Conservation (phyloP, 2,888 invertebrate genomes). For the Myopa tessellatipennis region DNA sequence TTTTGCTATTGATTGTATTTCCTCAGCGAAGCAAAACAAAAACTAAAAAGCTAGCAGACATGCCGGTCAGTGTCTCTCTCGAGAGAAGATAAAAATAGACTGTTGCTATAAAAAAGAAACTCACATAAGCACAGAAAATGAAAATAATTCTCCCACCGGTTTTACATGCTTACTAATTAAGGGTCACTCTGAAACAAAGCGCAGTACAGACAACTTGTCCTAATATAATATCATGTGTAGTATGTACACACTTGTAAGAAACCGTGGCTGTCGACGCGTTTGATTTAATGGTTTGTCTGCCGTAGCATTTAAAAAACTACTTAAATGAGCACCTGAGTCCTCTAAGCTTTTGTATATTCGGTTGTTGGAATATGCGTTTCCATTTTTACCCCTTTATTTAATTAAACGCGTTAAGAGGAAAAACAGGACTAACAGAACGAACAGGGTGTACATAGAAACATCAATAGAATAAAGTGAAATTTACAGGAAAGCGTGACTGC, state of each 20-base stretch:
- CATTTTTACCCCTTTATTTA: too few species aligned
- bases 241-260: constrained; percentile 43
- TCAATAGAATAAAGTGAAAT: too few species aligned
- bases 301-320: not conserved
- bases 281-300: constrained; percentile 44
- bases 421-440: too few species aligned
- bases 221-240: not conserved
- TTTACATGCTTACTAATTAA: too few species aligned
- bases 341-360: too few species aligned
- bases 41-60: not conserved
- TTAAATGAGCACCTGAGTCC: too few species aligned
- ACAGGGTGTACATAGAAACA: too few species aligned
- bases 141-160: too few species aligned
- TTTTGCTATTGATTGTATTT: not conserved
- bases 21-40: not conserved
- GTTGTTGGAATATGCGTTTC: too few species aligned
- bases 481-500: not conserved
- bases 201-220: not conserved
- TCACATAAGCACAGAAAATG: too few species aligned
- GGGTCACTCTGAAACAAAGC: not conserved
- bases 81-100: not conserved
- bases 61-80: not conserved
- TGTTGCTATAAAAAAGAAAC: not conserved
- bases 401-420: too few species aligned
- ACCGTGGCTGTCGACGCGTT: constrained; percentile 34